Conservation (phyloP, 2,113 vertebrate genomes). For the Athene cunicularia region DNA sequence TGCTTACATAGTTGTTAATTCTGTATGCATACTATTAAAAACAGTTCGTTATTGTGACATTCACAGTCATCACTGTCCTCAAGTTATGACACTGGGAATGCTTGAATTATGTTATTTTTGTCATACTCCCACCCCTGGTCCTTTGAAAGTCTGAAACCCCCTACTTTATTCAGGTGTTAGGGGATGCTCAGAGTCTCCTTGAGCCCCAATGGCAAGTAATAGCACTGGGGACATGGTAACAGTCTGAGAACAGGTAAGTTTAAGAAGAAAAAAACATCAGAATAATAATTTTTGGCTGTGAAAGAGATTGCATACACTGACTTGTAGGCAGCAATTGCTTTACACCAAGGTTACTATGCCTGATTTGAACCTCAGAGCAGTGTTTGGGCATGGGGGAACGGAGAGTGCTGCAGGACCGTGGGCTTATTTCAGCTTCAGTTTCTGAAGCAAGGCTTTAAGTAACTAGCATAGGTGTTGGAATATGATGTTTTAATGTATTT, state of each 20-base stretch:
- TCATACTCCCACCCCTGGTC: neutral
- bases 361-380: neutral
- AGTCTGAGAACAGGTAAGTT: neutral
- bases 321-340: neutral
- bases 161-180: neutral
- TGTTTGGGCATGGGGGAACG: neutral
- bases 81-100: neutral
- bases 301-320: neutral
- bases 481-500: neutral
- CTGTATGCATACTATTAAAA: neutral
- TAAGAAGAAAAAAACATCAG: neutral
- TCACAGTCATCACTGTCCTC: neutral
- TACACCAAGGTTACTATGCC: neutral
- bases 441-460: neutral
- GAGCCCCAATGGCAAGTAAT: neutral
- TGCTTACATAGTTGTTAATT: neutral
- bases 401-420: fast-evolving
- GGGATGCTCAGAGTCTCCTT: neutral
- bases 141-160: neutral
- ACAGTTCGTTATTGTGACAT: neutral
- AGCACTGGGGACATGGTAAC: neutral
- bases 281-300: neutral
- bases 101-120: neutral
- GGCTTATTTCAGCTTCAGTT: neutral
- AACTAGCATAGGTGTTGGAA: neutral